A percentile compares a stretch with the other conserved stretches of the same genome.
Evolutionary conservation across 2,888 invertebrate species (phyloP).

Genomic region (Galerucella nymphaeae): DNA sequence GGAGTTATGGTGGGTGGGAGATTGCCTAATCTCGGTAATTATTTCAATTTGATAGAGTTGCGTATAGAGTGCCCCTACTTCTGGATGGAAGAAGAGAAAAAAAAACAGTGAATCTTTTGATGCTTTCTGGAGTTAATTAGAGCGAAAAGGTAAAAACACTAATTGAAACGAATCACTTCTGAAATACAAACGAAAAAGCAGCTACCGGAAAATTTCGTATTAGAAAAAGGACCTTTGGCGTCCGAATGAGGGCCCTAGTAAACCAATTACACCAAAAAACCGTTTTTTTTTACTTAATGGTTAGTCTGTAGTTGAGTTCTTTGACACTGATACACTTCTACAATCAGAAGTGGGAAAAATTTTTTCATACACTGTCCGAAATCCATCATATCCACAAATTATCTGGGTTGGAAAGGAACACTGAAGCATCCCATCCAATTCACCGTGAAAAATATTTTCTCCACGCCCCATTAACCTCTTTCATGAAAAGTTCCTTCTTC

Average conservation of each 20-base stretch:
- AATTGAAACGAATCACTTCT: constrained; percentile 57
- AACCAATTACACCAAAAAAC: constrained; percentile 59
- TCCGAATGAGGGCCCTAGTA: constrained; percentile 54
- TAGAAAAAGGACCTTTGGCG: constrained; percentile 53
- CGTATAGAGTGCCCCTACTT: constrained; percentile 1
- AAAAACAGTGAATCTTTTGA: constrained; percentile 38
- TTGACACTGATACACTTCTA: constrained; percentile 43
- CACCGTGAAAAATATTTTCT: constrained; percentile 43
- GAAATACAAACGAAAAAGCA: constrained; percentile 48
- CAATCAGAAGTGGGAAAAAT: too few relatives aligned
- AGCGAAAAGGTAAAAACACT: constrained; percentile 53
- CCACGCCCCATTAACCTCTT: constrained; percentile 53
- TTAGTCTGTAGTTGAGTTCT: constrained; percentile 53
- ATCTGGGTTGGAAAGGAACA: constrained; percentile 21
- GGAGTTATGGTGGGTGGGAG: too few relatives aligned
- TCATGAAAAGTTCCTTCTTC: constrained; percentile 54
- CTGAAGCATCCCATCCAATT: constrained; percentile 32
- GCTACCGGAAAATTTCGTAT: constrained; percentile 47
- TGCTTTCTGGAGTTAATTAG: constrained; percentile 49
- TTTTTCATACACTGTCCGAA: background rate
- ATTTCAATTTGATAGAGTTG: too few relatives aligned
- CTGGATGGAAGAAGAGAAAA: background rate
- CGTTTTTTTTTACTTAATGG: constrained; percentile 57
- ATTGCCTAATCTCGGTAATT: too few relatives aligned
- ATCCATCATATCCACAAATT: constrained; percentile 23